These are phyloP conservation scores for Sebastes alutus DNA, from an alignment of 2,797 vertebrate genomes.

Conservation along the genomic window DNA sequence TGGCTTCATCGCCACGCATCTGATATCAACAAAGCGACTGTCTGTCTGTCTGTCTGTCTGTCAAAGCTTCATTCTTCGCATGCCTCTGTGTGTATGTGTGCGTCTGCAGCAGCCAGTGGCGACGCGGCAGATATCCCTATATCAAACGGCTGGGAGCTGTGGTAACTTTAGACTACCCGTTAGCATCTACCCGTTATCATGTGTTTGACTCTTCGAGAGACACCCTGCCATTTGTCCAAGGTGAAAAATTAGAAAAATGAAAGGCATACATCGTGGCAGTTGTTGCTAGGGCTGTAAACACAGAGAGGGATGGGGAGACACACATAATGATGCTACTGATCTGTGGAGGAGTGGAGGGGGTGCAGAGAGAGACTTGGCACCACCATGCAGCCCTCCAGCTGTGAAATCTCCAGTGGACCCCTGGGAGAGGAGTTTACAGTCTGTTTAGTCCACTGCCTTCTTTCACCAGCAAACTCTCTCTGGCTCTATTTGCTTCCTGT, in stretches of 20 bases:
- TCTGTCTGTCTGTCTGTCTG: conserved; percentile 29
- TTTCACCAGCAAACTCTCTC: background rate
- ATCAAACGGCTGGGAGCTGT: conserved; percentile 13
- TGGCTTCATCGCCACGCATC: conserved; percentile 33
- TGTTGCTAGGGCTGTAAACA: conserved; percentile 23
- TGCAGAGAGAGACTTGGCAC: conserved; percentile 5
- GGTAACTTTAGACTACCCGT: conserved; percentile 1
- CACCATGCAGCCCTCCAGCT: conserved; percentile 24
- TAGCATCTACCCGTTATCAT: conserved; percentile 20
- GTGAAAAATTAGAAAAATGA: conserved; percentile 37
- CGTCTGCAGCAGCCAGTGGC: conserved; percentile 31
- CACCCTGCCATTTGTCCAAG: conserved; percentile 28
- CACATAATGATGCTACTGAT: conserved; percentile 35
- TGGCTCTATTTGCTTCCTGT: background rate
- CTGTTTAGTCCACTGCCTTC: conserved; percentile 19
- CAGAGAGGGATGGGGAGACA: background rate
- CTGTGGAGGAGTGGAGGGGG: background rate
- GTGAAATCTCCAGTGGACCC: conserved; percentile 42
- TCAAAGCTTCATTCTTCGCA: conserved; percentile 65
- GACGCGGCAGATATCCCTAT: conserved; percentile 18
- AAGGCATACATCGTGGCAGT: conserved; percentile 6
- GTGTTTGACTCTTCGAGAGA: conserved; percentile 34
- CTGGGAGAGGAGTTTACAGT: conserved; percentile 23
- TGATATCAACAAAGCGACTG: conserved; percentile 51
- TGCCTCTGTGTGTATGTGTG: conserved; percentile 36